Base-by-base conservation (phyloP, 2,113 vertebrate genomes). In the Anser brachyrhynchus region DNA sequence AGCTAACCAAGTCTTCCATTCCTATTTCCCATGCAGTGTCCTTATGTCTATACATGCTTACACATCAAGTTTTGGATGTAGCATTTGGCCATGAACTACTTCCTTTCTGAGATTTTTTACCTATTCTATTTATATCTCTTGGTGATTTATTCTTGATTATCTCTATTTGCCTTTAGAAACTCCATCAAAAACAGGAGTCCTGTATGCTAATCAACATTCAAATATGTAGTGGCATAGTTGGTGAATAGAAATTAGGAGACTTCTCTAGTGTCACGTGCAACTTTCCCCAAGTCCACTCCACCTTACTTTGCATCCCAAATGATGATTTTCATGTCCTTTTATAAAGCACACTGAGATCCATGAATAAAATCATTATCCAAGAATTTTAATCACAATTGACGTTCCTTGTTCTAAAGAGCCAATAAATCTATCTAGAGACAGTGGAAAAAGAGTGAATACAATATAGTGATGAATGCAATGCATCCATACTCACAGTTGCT, bases 1-100 rank as follows among this genome's bases (percentile, higher is more conserved):
- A 76, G 6, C 31, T 65, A 70, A 70, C 7, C 0, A 0, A 64
- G 26, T 16, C 11, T 7, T 8, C 22, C 10, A 25, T 71, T 78
- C 31, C 64, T 66, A 19, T 72, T 75, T 82, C 22, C n/a, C 15
- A 28, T 21, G 10, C 37, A 88, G n/a, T 4, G 0, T 55, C 13
- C 21, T 92, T 41, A 46, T 43, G 33, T 23, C 19, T 86, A 57
- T 25, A 4, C 21, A 18, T 11, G 15, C 20, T 78, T 67, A 84
- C 15, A 33, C 33, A 35, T 25, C 14, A 58, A 26, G 8, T 51
- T 75, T 83, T 28, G 29, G 62, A 43, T 29, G 29, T 3, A 52
- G 29, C 6, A 10, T 18, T 33, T 9, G n/a, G 14, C 0, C 2
- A 65, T 6, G 26, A 72, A 29, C 9, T 29, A 17, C 20, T 22